These are phyloP conservation scores for Salmo trutta DNA, from an alignment of 2,797 vertebrate species.

Conservation along the genomic window DNA sequence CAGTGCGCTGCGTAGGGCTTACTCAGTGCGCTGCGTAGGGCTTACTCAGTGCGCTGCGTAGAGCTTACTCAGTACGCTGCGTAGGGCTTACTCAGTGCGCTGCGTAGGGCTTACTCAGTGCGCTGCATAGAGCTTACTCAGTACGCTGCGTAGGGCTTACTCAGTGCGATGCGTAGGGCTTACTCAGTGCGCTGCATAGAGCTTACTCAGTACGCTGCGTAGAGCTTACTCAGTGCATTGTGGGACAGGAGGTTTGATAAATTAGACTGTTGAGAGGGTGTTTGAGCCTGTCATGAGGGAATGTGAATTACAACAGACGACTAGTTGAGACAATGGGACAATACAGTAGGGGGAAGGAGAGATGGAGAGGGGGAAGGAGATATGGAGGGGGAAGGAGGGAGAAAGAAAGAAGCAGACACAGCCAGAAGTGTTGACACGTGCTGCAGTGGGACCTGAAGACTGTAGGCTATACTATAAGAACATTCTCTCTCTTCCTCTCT, in stretches of 20 bases:
- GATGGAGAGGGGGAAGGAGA: not conserved
- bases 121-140: no score
- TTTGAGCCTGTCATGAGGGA: conserved; percentile 30
- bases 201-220: not conserved
- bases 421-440: conserved; percentile 56
- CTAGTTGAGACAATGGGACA: conserved; percentile 38
- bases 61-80: no score
- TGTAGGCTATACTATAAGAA: conserved; percentile 53
- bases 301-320: conserved; percentile 6
- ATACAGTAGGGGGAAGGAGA: conserved; percentile 29
- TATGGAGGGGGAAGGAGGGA: no score
- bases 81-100: no score
- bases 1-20: no score
- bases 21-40: no score
- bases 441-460: conserved; percentile 61
- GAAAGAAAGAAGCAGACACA: conserved; percentile 26
- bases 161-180: no score
- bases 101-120: no score
- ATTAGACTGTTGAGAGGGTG: conserved; percentile 30
- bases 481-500: conserved; percentile 43
- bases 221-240: not conserved
- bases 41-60: no score
- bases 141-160: not conserved
- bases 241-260: not conserved
- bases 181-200: no score